Percentiles rank a stretch among this genome's conserved stretches.
These are phyloP conservation scores for Drosophila kurseongensis DNA, from an alignment of 1,140 invertebrate species.

Conservation along the genomic window DNA sequence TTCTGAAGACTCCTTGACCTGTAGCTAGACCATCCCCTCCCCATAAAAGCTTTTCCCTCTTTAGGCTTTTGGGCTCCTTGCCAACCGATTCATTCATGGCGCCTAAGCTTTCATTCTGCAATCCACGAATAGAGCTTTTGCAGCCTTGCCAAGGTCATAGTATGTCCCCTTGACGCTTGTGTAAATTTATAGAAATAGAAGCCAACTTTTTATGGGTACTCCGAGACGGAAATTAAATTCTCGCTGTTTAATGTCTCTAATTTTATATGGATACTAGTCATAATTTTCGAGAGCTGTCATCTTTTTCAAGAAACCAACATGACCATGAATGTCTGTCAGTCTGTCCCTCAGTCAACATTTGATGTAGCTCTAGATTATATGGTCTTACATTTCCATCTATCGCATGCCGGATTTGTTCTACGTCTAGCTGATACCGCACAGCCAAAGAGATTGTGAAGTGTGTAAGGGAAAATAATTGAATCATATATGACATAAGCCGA, in stretches of 20 bases:
- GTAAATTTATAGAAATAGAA: constrained; percentile 34
- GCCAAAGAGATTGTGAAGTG: constrained; percentile 2
- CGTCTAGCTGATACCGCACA: constrained; percentile 45
- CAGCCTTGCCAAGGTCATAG: constrained; percentile 61
- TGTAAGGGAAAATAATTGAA: constrained; percentile 54
- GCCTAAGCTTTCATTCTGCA: constrained; percentile 30
- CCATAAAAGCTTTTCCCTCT: constrained; percentile 4
- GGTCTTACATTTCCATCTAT: constrained; percentile 24
- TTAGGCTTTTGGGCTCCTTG: constrained; percentile 23
- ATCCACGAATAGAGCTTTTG: constrained; percentile 24
- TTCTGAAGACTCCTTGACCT: constrained; percentile 36
- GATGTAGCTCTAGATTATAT: constrained; percentile 35
- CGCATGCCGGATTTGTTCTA: constrained; percentile 36
- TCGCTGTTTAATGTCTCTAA: constrained; percentile 15
- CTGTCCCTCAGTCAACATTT: constrained; percentile 14
- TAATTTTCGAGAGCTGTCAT: constrained; percentile 2
- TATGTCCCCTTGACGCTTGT: constrained; percentile 4
- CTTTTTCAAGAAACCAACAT: constrained; percentile 23
- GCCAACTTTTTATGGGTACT: constrained; percentile 20
- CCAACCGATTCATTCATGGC: constrained; percentile 35
- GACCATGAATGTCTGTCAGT: constrained; percentile 30
- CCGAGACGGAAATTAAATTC: constrained; percentile 38
- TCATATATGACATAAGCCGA: constrained; percentile 54
- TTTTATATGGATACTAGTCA: constrained; percentile 19
- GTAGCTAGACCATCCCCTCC: not conserved